phyloP scores from a whole-genome alignment of 2,888 invertebrate genomes.

The Aporophyla lueneburgensis region DNA sequence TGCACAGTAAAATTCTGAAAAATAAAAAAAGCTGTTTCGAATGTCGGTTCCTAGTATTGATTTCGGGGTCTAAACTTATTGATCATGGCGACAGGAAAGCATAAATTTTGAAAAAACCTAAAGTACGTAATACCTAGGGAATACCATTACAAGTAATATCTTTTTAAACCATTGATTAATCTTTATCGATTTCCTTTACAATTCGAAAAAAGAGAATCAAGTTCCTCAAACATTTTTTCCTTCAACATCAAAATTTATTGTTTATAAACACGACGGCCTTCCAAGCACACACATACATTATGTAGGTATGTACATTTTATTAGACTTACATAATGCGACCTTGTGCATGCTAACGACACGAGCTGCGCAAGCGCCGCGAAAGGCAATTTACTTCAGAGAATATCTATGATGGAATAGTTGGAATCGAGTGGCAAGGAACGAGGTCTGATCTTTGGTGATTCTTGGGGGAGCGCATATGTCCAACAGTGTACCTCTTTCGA shows the following conservation, averaged over 20 bases:
- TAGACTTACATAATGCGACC: slow-evolving; percentile 59
- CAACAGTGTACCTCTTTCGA: neutral
- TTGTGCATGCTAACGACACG: slow-evolving; percentile 51
- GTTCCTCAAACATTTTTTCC: slow-evolving; percentile 2
- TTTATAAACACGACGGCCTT: slow-evolving; percentile 48
- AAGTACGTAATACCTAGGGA: neutral
- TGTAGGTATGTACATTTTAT: slow-evolving; percentile 59
- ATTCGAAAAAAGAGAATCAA: neutral
- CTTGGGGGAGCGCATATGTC: neutral
- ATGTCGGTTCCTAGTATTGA: neutral
- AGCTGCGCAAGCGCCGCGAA: slow-evolving; percentile 51
- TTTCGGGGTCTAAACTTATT: too few relatives aligned
- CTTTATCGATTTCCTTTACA: neutral
- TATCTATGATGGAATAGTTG: neutral
- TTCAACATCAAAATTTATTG: slow-evolving; percentile 17
- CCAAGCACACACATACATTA: slow-evolving; percentile 9
- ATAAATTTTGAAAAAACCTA: neutral
- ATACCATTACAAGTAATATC: neutral
- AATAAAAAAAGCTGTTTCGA: too few relatives aligned
- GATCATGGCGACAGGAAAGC: too few relatives aligned
- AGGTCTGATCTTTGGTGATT: neutral
- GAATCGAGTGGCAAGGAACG: neutral
- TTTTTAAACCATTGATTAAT: neutral
- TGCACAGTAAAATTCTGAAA: too few relatives aligned
- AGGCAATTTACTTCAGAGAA: slow-evolving; percentile 46